These are phyloP conservation scores for Esox lucius DNA, from an alignment of 2,797 vertebrate species.

Conservation along the genomic window DNA sequence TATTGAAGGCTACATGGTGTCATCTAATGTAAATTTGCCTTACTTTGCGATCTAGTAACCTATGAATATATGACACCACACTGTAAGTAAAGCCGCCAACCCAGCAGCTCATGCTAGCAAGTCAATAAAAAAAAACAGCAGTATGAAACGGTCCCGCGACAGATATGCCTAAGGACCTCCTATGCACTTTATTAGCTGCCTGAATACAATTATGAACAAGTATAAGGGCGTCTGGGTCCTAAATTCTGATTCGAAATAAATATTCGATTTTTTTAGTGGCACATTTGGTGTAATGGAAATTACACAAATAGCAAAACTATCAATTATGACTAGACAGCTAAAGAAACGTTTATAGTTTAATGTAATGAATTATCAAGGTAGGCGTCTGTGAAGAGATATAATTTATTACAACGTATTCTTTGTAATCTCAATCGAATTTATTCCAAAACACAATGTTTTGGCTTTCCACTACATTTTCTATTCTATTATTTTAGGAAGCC, in stretches of 20 bases:
- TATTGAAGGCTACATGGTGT: background rate
- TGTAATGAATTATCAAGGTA: background rate
- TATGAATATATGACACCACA: background rate
- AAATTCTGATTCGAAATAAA: background rate
- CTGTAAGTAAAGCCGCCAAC: background rate
- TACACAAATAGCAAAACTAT: background rate
- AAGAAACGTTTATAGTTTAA: background rate
- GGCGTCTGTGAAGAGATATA: no score
- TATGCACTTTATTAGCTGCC: background rate
- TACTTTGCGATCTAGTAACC: background rate
- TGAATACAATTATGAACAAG: constrained; percentile 1
- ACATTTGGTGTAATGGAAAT: background rate
- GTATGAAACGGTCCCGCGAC: background rate
- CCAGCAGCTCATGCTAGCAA: background rate
- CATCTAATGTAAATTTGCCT: background rate
- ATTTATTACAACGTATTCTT: no score
- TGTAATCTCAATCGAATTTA: no score
- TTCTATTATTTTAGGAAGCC: no score
- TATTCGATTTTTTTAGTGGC: background rate
- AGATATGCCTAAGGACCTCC: background rate
- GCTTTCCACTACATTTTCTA: no score
- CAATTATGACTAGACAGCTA: background rate
- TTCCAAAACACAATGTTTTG: no score
- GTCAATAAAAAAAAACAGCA: background rate
- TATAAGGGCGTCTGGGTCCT: background rate